Evolutionary conservation across 2,888 invertebrate species (phyloP).

Genomic region (Meteorus cinctellus): DNA sequence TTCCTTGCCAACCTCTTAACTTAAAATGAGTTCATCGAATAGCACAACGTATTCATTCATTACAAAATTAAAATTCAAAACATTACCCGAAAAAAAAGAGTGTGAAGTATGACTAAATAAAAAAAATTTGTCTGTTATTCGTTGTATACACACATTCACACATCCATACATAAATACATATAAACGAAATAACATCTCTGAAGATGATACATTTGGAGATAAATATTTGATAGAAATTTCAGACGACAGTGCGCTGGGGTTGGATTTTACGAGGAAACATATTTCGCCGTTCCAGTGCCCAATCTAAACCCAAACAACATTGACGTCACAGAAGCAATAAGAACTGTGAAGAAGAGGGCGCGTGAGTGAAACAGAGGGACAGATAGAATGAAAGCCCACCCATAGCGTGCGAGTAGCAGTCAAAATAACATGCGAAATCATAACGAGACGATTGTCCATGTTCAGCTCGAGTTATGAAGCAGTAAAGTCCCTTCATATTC

Average conservation of each 20-base stretch:
- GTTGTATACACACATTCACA: too few species aligned
- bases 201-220: slow-evolving; percentile 38
- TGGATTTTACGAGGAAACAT: slow-evolving; percentile 71
- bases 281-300: slow-evolving; percentile 68
- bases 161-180: too few species aligned
- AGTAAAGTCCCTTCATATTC: slow-evolving; percentile 60
- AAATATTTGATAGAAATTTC: slow-evolving; percentile 59
- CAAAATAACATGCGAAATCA: slow-evolving; percentile 73
- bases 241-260: slow-evolving; percentile 56
- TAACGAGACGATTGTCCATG: slow-evolving; percentile 71
- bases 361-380: slow-evolving; percentile 6
- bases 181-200: not conserved
- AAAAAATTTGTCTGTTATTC: too few species aligned
- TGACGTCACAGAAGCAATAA: slow-evolving; percentile 44
- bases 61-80: too few species aligned
- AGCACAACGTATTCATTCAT: too few species aligned
- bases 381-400: slow-evolving; percentile 63
- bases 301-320: too few species aligned
- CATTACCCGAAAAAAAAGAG: too few species aligned
- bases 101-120: too few species aligned
- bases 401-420: slow-evolving; percentile 62
- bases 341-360: slow-evolving; percentile 7
- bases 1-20: too few species aligned
- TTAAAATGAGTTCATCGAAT: too few species aligned
- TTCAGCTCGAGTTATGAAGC: slow-evolving; percentile 69